phyloP scores from a whole-genome alignment of 2,113 vertebrate species.

The Aptenodytes patagonicus region DNA sequence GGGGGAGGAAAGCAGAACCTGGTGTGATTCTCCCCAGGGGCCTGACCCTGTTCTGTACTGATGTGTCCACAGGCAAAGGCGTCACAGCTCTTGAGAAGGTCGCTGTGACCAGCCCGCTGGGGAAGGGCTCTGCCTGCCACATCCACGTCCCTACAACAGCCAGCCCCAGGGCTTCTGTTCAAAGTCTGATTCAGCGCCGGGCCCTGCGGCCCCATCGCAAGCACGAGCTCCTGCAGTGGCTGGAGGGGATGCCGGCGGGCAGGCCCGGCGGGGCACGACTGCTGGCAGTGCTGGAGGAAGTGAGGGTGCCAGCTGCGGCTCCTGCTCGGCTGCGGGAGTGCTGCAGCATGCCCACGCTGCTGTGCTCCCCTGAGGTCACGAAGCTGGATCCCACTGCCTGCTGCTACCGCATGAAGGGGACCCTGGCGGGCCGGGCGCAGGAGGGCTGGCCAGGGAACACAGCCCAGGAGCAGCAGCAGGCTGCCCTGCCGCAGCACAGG shows the following conservation, averaged over 20 bases:
- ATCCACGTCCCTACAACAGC: not conserved
- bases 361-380: constrained; percentile 67
- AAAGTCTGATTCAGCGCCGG: constrained; percentile 74
- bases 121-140: not conserved
- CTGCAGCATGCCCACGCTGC: not conserved
- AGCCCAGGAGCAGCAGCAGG: constrained; percentile 78
- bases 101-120: constrained; percentile 20
- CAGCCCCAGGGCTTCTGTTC: constrained; percentile 67
- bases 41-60: not conserved
- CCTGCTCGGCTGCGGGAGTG: rapidly evolving
- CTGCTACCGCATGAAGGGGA: constrained; percentile 76
- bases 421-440: constrained; percentile 63
- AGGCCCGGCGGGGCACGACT: constrained; percentile 72
- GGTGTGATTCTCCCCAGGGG: not conserved
- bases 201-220: constrained; percentile 76
- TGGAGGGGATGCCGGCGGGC: constrained; percentile 67
- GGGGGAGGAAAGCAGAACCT: not conserved
- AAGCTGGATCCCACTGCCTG: constrained; percentile 76
- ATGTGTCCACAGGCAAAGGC: constrained; percentile 65
- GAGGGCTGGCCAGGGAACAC: constrained; percentile 75
- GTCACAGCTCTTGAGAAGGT: constrained; percentile 72
- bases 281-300: constrained; percentile 75
- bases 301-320: not conserved
- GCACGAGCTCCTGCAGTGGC: constrained; percentile 75
- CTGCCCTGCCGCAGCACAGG: constrained; percentile 74